Conservation (phyloP, 2,888 invertebrate genomes). For the Heteropelma amictum region DNA sequence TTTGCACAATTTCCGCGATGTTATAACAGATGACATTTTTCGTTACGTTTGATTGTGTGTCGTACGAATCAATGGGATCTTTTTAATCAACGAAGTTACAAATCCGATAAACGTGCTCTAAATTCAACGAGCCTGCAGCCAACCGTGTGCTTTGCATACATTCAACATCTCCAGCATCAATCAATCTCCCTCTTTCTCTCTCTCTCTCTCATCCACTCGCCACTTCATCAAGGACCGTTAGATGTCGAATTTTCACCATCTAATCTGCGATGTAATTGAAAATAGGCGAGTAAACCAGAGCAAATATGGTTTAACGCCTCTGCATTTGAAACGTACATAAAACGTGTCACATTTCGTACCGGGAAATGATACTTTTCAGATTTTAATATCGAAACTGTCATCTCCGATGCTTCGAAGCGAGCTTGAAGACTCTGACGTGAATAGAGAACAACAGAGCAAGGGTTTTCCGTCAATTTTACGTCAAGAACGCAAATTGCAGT, state of each 20-base stretch:
- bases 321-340: not conserved
- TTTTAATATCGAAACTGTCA: no score
- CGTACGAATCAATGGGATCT: not conserved
- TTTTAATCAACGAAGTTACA: slow-evolving; percentile 16
- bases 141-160: not conserved
- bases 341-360: not conserved
- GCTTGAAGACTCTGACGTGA: no score
- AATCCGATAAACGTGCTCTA: slow-evolving; percentile 46
- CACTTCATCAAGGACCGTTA: slow-evolving; percentile 39
- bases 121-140: slow-evolving; percentile 25
- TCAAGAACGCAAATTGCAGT: no score
- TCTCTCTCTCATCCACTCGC: not conserved
- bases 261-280: slow-evolving; percentile 39
- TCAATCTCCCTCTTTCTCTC: no score
- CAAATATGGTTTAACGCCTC: slow-evolving; percentile 9
- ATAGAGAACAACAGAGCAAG: no score
- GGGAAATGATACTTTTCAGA: not conserved
- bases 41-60: not conserved
- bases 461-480: no score
- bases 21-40: slow-evolving; percentile 5
- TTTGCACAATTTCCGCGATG: no score
- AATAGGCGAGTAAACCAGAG: slow-evolving; percentile 34
- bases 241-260: slow-evolving; percentile 35
- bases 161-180: no score
- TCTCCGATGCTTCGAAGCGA: no score